phyloP scores from a whole-genome alignment of 2,888 invertebrate genomes.

The Gerris lacustris region DNA sequence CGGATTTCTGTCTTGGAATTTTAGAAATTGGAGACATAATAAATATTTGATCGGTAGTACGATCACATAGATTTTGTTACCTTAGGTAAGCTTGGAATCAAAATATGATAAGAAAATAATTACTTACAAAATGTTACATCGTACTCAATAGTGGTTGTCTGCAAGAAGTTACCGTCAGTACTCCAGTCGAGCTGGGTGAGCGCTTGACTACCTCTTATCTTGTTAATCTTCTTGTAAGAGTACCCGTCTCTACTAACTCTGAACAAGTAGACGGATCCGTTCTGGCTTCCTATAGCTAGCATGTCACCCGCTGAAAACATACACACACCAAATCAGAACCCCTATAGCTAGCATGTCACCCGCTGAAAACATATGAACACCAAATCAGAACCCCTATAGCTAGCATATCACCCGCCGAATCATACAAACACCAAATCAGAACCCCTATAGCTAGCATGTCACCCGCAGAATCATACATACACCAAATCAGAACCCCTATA shows the following conservation, averaged over 20 bases:
- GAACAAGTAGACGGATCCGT: slow-evolving; percentile 72
- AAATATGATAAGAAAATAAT: background rate
- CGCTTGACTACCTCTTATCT: slow-evolving; percentile 73
- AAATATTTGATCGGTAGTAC: too few species aligned
- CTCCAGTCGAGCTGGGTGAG: slow-evolving; percentile 84
- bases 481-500: slow-evolving; percentile 10
- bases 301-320: slow-evolving; percentile 59
- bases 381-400: slow-evolving; percentile 54
- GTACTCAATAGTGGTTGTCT: slow-evolving; percentile 80
- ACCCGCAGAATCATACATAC: slow-evolving; percentile 49
- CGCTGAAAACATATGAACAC: slow-evolving; percentile 42
- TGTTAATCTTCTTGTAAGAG: slow-evolving; percentile 78
- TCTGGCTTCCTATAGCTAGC: slow-evolving; percentile 81
- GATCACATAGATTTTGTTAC: too few species aligned
- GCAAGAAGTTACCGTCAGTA: slow-evolving; percentile 72
- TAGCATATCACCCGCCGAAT: slow-evolving; percentile 74
- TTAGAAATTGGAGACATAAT: too few species aligned
- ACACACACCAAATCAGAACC: slow-evolving; percentile 2
- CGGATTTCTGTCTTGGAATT: too few species aligned
- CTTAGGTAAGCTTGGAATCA: background rate
- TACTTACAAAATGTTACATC: slow-evolving; percentile 75
- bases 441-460: slow-evolving; percentile 76
- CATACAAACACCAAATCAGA: slow-evolving; percentile 3
- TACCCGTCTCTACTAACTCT: slow-evolving; percentile 78
- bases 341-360: slow-evolving; percentile 80